phyloP scores from a whole-genome alignment of 2,113 vertebrate genomes.

The Dolichallabes microphthalmus region DNA sequence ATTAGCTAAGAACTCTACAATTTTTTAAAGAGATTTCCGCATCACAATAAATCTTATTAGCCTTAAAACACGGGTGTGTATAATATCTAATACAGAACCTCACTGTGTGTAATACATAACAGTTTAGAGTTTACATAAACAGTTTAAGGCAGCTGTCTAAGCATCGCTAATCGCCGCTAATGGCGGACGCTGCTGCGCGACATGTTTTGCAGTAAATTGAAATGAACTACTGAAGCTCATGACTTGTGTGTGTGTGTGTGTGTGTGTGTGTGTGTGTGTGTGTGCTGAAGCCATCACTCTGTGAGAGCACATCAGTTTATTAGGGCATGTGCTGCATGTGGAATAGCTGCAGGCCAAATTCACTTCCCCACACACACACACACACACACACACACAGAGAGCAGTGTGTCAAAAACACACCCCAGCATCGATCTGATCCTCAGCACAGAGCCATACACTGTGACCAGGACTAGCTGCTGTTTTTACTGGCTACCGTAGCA shows the following conservation, averaged over 20 bases:
- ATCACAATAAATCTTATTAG: background rate
- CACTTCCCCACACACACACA: slow-evolving; percentile 11
- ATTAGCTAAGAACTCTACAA: background rate
- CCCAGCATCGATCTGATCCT: background rate
- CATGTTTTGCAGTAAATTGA: background rate
- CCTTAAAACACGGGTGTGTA: background rate
- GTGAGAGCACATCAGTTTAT: slow-evolving; percentile 55
- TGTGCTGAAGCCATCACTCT: background rate
- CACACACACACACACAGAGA: slow-evolving; percentile 27
- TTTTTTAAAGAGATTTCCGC: background rate
- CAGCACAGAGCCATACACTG: background rate
- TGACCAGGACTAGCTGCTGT: background rate
- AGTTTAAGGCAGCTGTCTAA: too few species aligned
- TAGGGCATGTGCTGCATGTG: slow-evolving; percentile 56
- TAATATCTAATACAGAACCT: too few species aligned
- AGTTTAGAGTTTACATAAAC: background rate
- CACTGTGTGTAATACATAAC: too few species aligned
- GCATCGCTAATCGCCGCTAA: background rate
- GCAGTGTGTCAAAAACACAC: slow-evolving; percentile 22
- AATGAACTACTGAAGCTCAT: background rate
- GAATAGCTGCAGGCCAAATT: slow-evolving; percentile 55
- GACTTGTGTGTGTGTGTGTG: background rate
- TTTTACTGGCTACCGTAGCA: background rate
- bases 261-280: background rate
- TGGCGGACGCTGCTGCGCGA: background rate